Percentiles rank a stretch among this genome's conserved stretches.
phyloP scores from a whole-genome alignment of 2,888 invertebrate species.

The Drosophila eohydei region DNA sequence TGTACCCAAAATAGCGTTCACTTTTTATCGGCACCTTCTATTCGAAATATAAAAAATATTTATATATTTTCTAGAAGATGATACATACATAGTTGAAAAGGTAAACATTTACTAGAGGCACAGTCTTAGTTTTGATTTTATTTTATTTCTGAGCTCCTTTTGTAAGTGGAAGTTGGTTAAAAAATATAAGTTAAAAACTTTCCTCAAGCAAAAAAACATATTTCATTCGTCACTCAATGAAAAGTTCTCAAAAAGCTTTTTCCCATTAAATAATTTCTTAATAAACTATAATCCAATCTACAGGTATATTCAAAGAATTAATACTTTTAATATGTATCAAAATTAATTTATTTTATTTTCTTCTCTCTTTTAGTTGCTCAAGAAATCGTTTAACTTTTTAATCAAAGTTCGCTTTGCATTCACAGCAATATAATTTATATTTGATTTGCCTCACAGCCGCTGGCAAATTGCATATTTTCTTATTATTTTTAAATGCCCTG shows the following conservation, averaged over 20 bases:
- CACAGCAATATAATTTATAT: slow-evolving; percentile 1
- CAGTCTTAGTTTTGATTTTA: not conserved
- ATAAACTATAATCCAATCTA: not conserved
- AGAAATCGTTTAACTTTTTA: not conserved
- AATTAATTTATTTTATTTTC: not conserved
- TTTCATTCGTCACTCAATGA: not conserved
- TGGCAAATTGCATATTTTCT: slow-evolving; percentile 6
- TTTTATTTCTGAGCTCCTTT: not conserved
- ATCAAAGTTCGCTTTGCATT: not conserved
- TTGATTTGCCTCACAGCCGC: not conserved
- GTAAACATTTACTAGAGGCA: not conserved
- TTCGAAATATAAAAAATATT: not conserved
- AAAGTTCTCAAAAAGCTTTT: no score
- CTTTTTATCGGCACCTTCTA: not conserved
- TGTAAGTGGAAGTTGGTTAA: not conserved
- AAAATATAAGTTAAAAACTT: not conserved
- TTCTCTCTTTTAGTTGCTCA: not conserved
- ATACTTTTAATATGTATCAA: not conserved
- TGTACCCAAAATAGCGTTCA: slow-evolving; percentile 15
- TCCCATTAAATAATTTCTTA: no score
- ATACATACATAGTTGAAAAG: not conserved
- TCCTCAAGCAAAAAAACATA: not conserved
- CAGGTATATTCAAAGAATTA: not conserved
- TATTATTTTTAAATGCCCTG: slow-evolving; percentile 6
- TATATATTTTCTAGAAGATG: not conserved